phyloP scores from a whole-genome alignment of 1,140 invertebrate species.

The Gonatopus flavifemur region DNA sequence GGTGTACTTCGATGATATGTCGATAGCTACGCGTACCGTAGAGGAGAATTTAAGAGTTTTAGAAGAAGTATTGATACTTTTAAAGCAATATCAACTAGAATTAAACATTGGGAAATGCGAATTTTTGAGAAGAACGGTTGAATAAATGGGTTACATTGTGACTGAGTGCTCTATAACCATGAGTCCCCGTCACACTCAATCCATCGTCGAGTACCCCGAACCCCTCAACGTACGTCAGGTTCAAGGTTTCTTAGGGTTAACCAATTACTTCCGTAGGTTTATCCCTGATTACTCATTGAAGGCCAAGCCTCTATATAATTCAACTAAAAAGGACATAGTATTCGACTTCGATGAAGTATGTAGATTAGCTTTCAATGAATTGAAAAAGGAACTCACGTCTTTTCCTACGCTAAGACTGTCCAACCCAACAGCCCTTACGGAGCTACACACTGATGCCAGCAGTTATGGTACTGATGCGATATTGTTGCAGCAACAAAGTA shows the following conservation, averaged over 20 bases:
- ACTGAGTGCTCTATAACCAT: not conserved
- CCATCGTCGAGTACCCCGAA: not conserved
- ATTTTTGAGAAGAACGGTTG: not conserved
- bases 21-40: no score
- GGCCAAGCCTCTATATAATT: not conserved
- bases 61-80: not conserved
- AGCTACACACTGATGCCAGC: no score
- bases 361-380: not conserved
- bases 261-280: no score
- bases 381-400: no score
- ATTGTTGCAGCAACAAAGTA: not conserved
- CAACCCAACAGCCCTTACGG: not conserved
- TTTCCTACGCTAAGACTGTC: not conserved
- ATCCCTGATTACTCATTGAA: not conserved
- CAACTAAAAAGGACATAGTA: not conserved
- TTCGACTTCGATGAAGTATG: not conserved
- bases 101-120: not conserved
- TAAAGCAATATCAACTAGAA: not conserved
- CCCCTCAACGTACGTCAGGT: not conserved
- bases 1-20: not conserved
- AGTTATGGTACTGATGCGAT: not conserved
- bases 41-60: not conserved
- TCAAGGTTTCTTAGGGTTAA: no score
- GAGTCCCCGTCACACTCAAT: not conserved
- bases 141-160: not conserved